Evolutionary conservation across 2,888 invertebrate species (phyloP).

Genomic region (Callimorpha dominula): DNA sequence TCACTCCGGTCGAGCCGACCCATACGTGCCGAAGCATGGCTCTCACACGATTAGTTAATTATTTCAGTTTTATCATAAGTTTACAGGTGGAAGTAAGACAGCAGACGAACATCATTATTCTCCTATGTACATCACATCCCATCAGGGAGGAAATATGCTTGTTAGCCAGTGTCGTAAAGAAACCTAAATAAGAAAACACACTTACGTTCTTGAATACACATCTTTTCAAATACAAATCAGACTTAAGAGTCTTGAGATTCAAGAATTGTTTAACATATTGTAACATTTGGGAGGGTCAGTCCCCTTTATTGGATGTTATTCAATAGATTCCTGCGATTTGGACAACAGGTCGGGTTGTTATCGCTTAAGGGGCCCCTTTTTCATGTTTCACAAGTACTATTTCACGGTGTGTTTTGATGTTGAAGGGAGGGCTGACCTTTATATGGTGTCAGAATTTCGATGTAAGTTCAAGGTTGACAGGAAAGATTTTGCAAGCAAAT

Average conservation of each 20-base stretch:
- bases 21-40: too few species aligned
- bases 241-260: constrained; percentile 20
- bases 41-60: too few species aligned
- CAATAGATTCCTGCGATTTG: constrained; percentile 61
- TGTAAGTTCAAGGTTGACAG: neutral
- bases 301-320: constrained; percentile 51
- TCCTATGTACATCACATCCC: too few species aligned
- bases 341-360: constrained; percentile 54
- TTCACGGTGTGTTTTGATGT: constrained; percentile 14
- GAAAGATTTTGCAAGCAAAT: neutral
- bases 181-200: neutral
- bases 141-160: neutral
- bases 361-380: constrained; percentile 39
- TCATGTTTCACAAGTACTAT: constrained; percentile 44
- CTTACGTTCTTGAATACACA: neutral
- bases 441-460: constrained; percentile 11
- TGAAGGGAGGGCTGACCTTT: constrained; percentile 15
- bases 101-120: too few species aligned
- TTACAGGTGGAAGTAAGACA: too few species aligned
- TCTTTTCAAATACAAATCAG: constrained; percentile 17
- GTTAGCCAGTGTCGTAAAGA: neutral
- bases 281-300: constrained; percentile 49
- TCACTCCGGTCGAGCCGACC: too few species aligned
- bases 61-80: too few species aligned
- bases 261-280: constrained; percentile 22